Percentiles rank a stretch among this genome's conserved stretches.
These are phyloP conservation scores for Andinoacara biseriatus DNA, from an alignment of 2,113 vertebrate genomes.

Conservation along the genomic window DNA sequence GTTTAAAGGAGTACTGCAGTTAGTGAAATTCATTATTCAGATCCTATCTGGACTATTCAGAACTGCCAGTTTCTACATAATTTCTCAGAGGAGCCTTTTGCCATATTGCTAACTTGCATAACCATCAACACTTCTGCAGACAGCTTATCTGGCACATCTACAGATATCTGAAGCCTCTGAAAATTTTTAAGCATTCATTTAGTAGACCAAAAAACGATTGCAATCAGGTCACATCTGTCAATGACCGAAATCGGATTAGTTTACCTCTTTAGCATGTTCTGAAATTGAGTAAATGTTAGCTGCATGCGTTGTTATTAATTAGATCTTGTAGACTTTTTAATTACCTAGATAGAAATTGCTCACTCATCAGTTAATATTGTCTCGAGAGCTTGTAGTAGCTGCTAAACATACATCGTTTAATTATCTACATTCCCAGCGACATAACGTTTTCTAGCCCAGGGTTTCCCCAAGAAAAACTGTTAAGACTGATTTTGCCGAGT, in stretches of 20 bases:
- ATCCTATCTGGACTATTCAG: too few relatives aligned
- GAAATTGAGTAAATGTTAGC: neutral
- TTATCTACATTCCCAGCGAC: neutral
- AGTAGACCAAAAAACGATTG: neutral
- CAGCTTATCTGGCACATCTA: too few relatives aligned
- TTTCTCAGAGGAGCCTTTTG: too few relatives aligned
- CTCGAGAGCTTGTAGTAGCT: neutral
- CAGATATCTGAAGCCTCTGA: too few relatives aligned
- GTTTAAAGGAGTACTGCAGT: neutral
- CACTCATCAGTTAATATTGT: neutral
- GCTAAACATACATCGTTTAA: neutral
- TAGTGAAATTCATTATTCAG: neutral
- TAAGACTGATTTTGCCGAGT: neutral
- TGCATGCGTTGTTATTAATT: neutral
- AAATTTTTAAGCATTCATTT: too few relatives aligned
- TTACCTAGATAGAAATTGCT: neutral
- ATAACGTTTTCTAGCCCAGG: neutral
- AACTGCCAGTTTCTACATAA: too few relatives aligned
- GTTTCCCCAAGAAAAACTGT: neutral
- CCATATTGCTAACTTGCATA: too few relatives aligned
- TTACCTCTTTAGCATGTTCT: fast-evolving
- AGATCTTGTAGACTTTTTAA: neutral
- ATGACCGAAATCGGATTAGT: fast-evolving
- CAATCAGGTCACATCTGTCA: neutral
- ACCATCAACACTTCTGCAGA: too few relatives aligned